phyloP scores from a whole-genome alignment of 2,888 invertebrate species.

The Spodoptera exigua region DNA sequence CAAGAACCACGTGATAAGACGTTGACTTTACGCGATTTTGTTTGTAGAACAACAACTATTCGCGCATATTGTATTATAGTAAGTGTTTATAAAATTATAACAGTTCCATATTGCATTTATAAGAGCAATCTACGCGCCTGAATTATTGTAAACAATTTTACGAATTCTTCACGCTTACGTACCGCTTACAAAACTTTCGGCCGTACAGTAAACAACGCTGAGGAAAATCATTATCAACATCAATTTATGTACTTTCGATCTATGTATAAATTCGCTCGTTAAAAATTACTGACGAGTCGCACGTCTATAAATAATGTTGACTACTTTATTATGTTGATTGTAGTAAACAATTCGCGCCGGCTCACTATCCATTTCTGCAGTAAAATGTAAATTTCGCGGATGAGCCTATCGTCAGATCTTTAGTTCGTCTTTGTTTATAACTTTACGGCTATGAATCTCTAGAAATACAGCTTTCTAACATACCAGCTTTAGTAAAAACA shows the following conservation, averaged over 20 bases:
- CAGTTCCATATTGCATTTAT: not conserved
- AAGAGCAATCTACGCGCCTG: not conserved
- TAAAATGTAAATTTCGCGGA: slow-evolving; percentile 36
- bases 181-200: not conserved
- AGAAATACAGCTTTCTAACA: slow-evolving; percentile 51
- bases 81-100: slow-evolving; percentile 1
- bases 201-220: slow-evolving; percentile 10
- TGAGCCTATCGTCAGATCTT: slow-evolving; percentile 34
- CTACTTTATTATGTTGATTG: slow-evolving; percentile 38
- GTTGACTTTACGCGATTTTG: slow-evolving; percentile 29
- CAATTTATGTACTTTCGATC: slow-evolving; percentile 16
- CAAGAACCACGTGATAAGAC: slow-evolving; percentile 19
- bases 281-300: slow-evolving; percentile 27
- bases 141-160: slow-evolving; percentile 6
- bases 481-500: slow-evolving; percentile 41
- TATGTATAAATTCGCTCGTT: slow-evolving; percentile 17
- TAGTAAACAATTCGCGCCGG: slow-evolving; percentile 36
- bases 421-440: slow-evolving; percentile 47
- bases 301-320: slow-evolving; percentile 30
- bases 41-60: slow-evolving; percentile 10
- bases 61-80: slow-evolving; percentile 4
- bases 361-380: slow-evolving; percentile 29
- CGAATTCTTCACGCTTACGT: not conserved
- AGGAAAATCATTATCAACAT: slow-evolving; percentile 24
- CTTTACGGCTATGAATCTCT: slow-evolving; percentile 43